phyloP scores from a whole-genome alignment of 2,888 invertebrate genomes.

The Eristalis arbustorum region DNA sequence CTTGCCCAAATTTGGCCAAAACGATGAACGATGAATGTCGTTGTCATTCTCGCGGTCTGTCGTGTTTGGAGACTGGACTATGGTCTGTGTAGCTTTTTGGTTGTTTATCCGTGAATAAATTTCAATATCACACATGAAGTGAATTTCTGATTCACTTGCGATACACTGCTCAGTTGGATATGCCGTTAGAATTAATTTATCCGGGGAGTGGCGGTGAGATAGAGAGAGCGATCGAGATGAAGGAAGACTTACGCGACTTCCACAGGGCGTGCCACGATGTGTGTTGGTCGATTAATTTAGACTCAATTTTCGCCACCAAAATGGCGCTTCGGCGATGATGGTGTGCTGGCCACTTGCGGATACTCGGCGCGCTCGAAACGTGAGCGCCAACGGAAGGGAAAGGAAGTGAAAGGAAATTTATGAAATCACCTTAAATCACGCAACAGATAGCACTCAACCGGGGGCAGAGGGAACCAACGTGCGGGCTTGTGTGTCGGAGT shows the following conservation, averaged over 20 bases:
- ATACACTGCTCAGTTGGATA: neutral
- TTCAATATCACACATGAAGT: constrained; percentile 30
- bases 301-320: neutral
- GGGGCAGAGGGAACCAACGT: neutral
- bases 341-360: neutral
- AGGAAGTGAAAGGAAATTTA: neutral
- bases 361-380: neutral
- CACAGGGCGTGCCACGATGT: neutral
- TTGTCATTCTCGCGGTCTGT: neutral
- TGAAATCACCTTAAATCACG: neutral
- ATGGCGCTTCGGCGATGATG: neutral
- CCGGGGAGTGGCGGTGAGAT: neutral
- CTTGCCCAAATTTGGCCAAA: constrained; percentile 4
- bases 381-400: neutral
- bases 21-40: neutral
- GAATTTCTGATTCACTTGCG: constrained; percentile 29
- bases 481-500: neutral
- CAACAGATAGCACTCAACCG: neutral
- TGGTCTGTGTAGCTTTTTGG: neutral
- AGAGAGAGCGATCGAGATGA: neutral
- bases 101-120: constrained; percentile 32
- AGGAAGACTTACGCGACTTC: neutral
- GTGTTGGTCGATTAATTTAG: neutral
- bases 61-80: neutral
- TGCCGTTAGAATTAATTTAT: neutral